Conservation (phyloP, 2,888 invertebrate genomes). For the Lissonota sp. region DNA sequence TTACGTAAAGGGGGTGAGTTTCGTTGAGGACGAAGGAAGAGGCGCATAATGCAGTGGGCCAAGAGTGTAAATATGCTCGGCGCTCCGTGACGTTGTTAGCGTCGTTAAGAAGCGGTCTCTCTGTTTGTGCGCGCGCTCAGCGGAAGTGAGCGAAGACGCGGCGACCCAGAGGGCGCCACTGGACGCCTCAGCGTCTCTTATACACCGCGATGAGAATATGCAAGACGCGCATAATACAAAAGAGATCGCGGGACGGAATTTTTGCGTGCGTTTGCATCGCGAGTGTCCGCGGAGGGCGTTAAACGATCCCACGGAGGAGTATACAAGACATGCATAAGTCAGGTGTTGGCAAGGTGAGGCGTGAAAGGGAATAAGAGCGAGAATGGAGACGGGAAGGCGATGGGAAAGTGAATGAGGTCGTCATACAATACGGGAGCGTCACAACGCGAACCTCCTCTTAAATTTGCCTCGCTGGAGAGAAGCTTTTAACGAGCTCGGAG, state of each 20-base stretch:
- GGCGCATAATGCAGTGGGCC: constrained; percentile 52
- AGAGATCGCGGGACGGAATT: background rate
- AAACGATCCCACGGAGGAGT: background rate
- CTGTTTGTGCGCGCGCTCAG: no score
- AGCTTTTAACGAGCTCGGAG: constrained; percentile 58
- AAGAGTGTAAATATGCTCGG: constrained; percentile 45
- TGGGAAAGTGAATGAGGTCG: constrained; percentile 22
- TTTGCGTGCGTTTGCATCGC: background rate
- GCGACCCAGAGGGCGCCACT: background rate
- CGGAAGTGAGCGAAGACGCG: no score
- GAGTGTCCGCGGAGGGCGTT: background rate
- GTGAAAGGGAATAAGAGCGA: no score
- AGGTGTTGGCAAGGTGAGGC: background rate
- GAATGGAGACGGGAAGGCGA: no score
- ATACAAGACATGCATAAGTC: constrained; percentile 5
- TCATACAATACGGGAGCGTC: constrained; percentile 29
- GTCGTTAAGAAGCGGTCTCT: background rate
- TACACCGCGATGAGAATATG: background rate
- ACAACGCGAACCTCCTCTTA: constrained; percentile 29
- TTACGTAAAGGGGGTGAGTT: constrained; percentile 30
- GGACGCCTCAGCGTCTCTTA: background rate
- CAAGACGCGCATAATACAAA: background rate
- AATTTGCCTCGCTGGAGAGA: constrained; percentile 51
- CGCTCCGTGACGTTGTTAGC: constrained; percentile 7
- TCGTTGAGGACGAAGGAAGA: constrained; percentile 23